These are phyloP conservation scores for Schlechtendalia chinensis DNA, from an alignment of 1,140 invertebrate species.

Conservation along the genomic window DNA sequence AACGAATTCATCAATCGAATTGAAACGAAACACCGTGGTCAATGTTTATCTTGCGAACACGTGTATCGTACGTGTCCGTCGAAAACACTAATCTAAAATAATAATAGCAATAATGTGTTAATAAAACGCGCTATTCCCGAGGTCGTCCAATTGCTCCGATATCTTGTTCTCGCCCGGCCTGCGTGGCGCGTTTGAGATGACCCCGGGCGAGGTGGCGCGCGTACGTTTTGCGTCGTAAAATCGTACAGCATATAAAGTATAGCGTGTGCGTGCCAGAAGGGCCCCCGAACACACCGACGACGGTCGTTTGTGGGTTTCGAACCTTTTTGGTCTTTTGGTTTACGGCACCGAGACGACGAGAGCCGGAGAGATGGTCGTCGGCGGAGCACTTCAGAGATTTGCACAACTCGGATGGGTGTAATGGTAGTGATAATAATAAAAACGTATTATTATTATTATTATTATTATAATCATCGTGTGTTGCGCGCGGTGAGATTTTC, in stretches of 20 bases:
- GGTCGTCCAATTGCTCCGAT: constrained; percentile 28
- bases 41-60: background rate
- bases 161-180: background rate
- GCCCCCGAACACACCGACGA: background rate
- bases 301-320: background rate
- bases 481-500: constrained; percentile 9
- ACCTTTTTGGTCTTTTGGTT: background rate
- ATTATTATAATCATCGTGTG: too few species aligned
- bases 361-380: too few species aligned
- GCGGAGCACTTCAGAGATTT: too few species aligned
- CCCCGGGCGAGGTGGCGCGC: background rate
- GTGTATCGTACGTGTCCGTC: background rate
- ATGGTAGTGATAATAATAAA: too few species aligned
- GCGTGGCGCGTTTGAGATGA: background rate
- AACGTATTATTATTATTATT: too few species aligned
- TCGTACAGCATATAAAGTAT: background rate
- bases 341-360: too few species aligned
- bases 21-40: background rate
- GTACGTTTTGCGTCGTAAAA: background rate
- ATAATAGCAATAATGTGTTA: background rate
- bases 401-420: too few species aligned
- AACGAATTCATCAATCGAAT: too few species aligned
- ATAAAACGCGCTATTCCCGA: constrained; percentile 8
- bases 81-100: background rate
- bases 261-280: background rate